phyloP scores from a whole-genome alignment of 2,888 invertebrate genomes.

The Napeogenes sylphis region DNA sequence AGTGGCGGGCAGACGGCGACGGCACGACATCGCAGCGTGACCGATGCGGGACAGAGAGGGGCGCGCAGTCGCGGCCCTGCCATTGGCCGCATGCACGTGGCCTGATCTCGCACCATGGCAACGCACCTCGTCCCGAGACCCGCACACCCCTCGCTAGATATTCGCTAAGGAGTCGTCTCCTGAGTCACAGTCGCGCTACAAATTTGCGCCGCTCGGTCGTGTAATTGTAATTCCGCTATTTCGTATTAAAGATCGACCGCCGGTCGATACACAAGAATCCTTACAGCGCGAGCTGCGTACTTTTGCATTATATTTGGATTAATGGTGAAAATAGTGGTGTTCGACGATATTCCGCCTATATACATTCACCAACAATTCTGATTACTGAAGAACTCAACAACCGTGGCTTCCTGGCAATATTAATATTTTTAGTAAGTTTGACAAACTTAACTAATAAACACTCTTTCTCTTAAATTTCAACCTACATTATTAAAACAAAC shows the following conservation, averaged over 20 bases:
- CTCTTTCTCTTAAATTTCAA: too few relatives aligned
- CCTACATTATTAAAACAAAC: too few relatives aligned
- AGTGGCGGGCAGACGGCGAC: conserved; percentile 20
- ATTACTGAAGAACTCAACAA: too few relatives aligned
- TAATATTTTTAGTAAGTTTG: too few relatives aligned
- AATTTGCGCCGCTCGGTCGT: conserved; percentile 19
- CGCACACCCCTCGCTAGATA: conserved; percentile 44
- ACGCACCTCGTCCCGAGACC: conserved; percentile 45
- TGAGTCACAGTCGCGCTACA: conserved; percentile 28
- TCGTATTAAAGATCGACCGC: conserved; percentile 32
- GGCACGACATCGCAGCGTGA: conserved; percentile 39
- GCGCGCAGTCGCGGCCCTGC: conserved; percentile 41
- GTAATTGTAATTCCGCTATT: conserved; percentile 6
- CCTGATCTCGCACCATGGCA: conserved; percentile 87
- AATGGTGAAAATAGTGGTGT: conserved; percentile 13
- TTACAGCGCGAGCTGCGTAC: conserved; percentile 29
- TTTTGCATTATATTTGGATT: conserved; percentile 9
- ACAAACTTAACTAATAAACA: too few relatives aligned
- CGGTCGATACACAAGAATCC: conserved; percentile 54
- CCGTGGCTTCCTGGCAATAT: too few relatives aligned
- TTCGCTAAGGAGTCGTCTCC: conserved; percentile 35
- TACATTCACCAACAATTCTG: not conserved
- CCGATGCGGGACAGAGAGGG: conserved; percentile 26
- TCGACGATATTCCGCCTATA: not conserved
- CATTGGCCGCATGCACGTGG: conserved; percentile 84